These are phyloP conservation scores for Panulirus ornatus DNA, from an alignment of 1,140 invertebrate genomes.

Conservation along the genomic window DNA sequence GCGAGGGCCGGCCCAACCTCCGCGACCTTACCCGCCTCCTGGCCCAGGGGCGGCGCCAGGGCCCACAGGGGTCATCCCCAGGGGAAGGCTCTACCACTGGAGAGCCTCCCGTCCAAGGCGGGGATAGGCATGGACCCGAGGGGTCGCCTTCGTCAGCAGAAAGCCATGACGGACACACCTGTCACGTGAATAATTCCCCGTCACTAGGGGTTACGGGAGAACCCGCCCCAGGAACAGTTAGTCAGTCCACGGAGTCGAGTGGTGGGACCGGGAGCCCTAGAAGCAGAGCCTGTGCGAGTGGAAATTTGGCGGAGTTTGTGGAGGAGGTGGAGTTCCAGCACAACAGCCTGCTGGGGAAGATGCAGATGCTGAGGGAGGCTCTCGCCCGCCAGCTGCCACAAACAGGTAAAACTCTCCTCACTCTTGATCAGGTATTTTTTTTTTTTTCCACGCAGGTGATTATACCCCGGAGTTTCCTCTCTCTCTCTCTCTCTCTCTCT, in stretches of 20 bases:
- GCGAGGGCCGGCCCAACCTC: neutral
- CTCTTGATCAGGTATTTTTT: too few relatives aligned
- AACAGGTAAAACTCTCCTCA: constrained; percentile 32
- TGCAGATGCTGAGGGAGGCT: constrained; percentile 41
- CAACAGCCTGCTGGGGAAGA: constrained; percentile 38
- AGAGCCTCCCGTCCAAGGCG: neutral
- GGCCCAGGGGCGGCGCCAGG: neutral
- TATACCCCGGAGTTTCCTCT: too few relatives aligned
- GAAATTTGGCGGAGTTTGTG: constrained; percentile 13
- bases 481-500: too few relatives aligned
- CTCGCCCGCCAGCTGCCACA: constrained; percentile 18
- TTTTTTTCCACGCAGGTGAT: neutral
- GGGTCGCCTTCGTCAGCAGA: neutral
- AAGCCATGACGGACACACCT: too few relatives aligned
- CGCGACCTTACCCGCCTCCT: neutral
- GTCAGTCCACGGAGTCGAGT: neutral
- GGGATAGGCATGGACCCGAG: neutral
- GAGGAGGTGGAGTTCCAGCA: constrained; percentile 28
- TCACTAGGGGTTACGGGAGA: neutral
- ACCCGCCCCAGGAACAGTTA: neutral
- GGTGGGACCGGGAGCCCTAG: neutral
- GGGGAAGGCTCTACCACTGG: neutral
- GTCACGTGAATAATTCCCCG: neutral
- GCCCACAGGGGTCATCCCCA: neutral
- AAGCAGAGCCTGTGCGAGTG: neutral